phyloP scores from a whole-genome alignment of 1,140 invertebrate species.

The Phortica variegata region DNA sequence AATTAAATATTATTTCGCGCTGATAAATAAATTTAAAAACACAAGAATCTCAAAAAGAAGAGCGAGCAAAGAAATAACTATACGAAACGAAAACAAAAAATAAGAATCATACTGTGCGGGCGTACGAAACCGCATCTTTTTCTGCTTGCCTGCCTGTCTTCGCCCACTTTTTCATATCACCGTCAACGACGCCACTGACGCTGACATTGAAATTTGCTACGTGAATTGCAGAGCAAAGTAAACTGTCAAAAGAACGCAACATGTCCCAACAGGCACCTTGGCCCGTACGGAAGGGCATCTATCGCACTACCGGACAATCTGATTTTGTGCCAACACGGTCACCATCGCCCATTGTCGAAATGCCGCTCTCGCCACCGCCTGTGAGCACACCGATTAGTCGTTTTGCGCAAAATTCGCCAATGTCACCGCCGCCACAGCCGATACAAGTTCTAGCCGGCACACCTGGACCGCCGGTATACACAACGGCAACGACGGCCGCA shows the following conservation, averaged over 20 bases:
- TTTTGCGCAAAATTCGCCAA: slow-evolving; percentile 24
- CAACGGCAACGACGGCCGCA: slow-evolving; percentile 7
- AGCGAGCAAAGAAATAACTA: too few species aligned
- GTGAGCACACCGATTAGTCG: slow-evolving; percentile 32
- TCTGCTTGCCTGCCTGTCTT: too few species aligned
- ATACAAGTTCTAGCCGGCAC: slow-evolving; percentile 39
- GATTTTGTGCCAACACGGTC: slow-evolving; percentile 51
- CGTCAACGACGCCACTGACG: background rate
- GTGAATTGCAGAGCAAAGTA: slow-evolving; percentile 1
- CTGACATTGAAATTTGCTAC: slow-evolving; percentile 26
- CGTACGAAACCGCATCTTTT: slow-evolving; percentile 13
- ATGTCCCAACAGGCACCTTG: slow-evolving; percentile 64
- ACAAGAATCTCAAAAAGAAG: too few species aligned
- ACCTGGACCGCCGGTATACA: slow-evolving; percentile 6
- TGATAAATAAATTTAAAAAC: slow-evolving; percentile 19
- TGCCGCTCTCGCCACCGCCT: slow-evolving; percentile 57
- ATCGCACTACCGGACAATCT: slow-evolving; percentile 59
- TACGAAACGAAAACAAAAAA: slow-evolving; percentile 6
- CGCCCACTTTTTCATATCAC: background rate
- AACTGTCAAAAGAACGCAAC: background rate
- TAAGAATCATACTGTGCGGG: too few species aligned
- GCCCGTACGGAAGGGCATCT: slow-evolving; percentile 67
- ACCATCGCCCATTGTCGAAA: slow-evolving; percentile 52
- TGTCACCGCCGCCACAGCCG: slow-evolving; percentile 49
- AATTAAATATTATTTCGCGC: slow-evolving; percentile 8